Evolutionary conservation across 2,888 invertebrate species (phyloP).

Genomic region (Koerneria pararmatus): DNA sequence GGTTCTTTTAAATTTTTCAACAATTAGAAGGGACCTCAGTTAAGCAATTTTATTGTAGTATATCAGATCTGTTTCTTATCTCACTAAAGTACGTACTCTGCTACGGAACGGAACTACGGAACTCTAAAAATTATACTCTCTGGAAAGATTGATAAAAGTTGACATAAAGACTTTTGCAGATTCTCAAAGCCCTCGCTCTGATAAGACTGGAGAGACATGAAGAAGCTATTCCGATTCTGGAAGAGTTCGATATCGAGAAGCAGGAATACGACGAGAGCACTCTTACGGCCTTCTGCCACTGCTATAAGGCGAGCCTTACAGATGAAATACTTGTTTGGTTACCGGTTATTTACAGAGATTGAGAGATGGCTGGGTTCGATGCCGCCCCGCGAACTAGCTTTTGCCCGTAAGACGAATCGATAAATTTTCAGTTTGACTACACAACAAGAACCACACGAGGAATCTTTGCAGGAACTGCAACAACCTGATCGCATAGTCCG

Average conservation of each 20-base stretch:
- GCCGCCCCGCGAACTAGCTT: no score
- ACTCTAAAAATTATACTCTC: no score
- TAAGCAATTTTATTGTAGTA: no score
- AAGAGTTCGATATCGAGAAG: conserved; percentile 70
- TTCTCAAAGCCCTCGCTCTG: conserved; percentile 84
- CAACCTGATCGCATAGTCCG: conserved; percentile 73
- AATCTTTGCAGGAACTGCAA: conserved; percentile 64
- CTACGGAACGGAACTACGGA: no score
- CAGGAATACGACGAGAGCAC: conserved; percentile 86
- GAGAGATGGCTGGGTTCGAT: conserved; percentile 1
- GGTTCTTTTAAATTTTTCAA: no score
- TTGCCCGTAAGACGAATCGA: neutral
- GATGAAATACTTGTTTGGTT: conserved; percentile 69
- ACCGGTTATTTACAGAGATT: conserved; percentile 72
- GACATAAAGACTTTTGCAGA: no score
- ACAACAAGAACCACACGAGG: no score
- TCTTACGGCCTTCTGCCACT: conserved; percentile 88
- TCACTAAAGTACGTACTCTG: no score
- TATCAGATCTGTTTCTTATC: no score
- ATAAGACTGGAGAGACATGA: conserved; percentile 79
- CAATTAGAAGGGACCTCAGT: no score
- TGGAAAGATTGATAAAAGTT: no score
- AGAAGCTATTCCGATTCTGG: conserved; percentile 76
- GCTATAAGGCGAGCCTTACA: conserved; percentile 72
- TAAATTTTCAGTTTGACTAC: no score